phyloP scores from a whole-genome alignment of 2,113 vertebrate genomes.

The Zingel zingel region DNA sequence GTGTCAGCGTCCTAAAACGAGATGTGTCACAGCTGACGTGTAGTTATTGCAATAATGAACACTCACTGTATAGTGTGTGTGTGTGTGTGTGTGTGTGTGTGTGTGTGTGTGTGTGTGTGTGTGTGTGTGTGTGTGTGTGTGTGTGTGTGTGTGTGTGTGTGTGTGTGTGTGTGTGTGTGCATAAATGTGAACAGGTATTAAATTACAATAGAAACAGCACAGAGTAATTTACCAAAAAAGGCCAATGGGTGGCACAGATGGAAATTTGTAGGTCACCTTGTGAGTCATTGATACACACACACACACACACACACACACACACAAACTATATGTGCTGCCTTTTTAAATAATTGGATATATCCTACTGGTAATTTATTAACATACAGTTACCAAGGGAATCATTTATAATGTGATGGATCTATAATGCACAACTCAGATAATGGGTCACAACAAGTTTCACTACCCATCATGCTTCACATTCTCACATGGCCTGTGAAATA shows the following conservation, averaged over 20 bases:
- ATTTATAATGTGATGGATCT: background rate
- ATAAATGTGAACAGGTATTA: background rate
- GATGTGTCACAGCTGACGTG: background rate
- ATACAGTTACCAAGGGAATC: background rate
- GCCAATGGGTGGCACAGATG: slow-evolving; percentile 28
- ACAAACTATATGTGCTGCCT: slow-evolving; percentile 10
- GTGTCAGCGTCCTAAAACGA: background rate
- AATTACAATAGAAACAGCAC: background rate
- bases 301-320: background rate
- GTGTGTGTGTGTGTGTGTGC: background rate
- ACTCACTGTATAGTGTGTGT: slow-evolving; percentile 1
- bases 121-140: slow-evolving; percentile 11
- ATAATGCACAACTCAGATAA: background rate
- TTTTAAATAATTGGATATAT: slow-evolving; percentile 21
- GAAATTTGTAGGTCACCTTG: slow-evolving; percentile 53
- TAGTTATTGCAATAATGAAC: background rate
- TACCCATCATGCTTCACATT: slow-evolving; percentile 12
- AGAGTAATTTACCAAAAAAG: slow-evolving; percentile 10
- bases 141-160: slow-evolving; percentile 10
- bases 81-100: slow-evolving; percentile 7
- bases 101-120: slow-evolving; percentile 1
- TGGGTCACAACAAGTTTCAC: background rate
- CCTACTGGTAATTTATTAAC: slow-evolving; percentile 1
- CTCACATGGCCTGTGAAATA: background rate
- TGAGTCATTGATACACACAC: slow-evolving; percentile 34